phyloP scores from a whole-genome alignment of 2,888 invertebrate species.

The Danaus chrysippus region DNA sequence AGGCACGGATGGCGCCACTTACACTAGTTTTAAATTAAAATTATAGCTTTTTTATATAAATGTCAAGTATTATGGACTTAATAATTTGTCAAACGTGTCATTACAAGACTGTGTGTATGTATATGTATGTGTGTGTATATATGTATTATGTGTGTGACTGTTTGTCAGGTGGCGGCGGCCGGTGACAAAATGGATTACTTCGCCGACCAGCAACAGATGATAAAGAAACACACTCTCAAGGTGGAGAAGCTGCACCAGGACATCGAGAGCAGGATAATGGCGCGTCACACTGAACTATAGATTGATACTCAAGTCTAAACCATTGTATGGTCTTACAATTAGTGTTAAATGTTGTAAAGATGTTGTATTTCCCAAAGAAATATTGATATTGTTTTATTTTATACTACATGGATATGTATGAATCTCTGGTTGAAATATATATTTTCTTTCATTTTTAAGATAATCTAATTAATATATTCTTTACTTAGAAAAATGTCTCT shows the following conservation, averaged over 20 bases:
- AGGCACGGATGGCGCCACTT: no score
- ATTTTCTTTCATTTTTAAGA: no score
- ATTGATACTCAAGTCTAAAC: constrained; percentile 9
- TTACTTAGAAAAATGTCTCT: no score
- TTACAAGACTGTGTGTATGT: no score
- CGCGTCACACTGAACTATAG: constrained; percentile 88
- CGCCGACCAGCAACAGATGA: constrained; percentile 84
- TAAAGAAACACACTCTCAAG: constrained; percentile 90
- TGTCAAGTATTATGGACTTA: no score
- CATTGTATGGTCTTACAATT: background rate
- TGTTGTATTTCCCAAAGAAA: background rate
- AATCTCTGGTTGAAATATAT: no score
- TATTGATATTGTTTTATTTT: no score
- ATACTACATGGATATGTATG: no score
- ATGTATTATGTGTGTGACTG: background rate
- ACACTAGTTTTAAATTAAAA: no score
- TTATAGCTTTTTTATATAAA: no score
- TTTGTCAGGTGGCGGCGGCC: constrained; percentile 70
- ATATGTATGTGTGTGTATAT: constrained; percentile 48
- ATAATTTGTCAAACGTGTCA: no score
- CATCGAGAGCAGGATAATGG: constrained; percentile 87
- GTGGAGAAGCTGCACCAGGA: constrained; percentile 91
- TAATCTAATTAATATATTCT: no score
- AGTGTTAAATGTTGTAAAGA: background rate
- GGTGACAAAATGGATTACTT: constrained; percentile 82